phyloP scores from a whole-genome alignment of 2,113 vertebrate species.

The Notothenia coriiceps region DNA sequence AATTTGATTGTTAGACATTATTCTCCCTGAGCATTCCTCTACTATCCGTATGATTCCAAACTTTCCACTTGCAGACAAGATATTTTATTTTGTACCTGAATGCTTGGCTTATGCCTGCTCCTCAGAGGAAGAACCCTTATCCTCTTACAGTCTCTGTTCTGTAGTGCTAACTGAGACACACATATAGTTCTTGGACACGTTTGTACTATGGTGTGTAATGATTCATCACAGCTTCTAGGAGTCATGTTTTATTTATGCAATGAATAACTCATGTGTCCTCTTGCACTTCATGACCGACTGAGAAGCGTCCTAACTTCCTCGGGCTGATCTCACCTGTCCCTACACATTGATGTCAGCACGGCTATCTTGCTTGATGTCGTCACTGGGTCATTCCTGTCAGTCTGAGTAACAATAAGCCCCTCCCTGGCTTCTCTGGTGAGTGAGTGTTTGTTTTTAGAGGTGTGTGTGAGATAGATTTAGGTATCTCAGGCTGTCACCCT shows the following conservation, averaged over 20 bases:
- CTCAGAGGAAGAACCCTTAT: background rate
- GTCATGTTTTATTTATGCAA: conserved; percentile 27
- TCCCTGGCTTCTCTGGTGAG: conserved; percentile 26
- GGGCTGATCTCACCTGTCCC: conserved; percentile 66
- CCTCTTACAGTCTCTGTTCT: background rate
- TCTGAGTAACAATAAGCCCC: conserved; percentile 53
- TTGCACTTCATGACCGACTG: conserved; percentile 30
- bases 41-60: background rate
- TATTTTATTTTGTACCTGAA: background rate
- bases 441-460: conserved; percentile 50
- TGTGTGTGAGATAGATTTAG: conserved; percentile 44
- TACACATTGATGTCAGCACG: conserved; percentile 57
- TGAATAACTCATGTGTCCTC: conserved; percentile 23
- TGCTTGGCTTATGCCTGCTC: background rate
- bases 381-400: conserved; percentile 68
- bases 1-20: background rate
- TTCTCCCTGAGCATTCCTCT: background rate
- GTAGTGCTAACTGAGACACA: background rate
- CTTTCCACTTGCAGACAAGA: background rate
- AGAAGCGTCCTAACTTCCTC: conserved; percentile 46
- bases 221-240: conserved; percentile 18
- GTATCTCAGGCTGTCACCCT: conserved; percentile 46
- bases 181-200: background rate
- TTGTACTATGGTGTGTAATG: background rate
- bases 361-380: conserved; percentile 66